Evolutionary conservation across 2,888 invertebrate species (phyloP).

Genomic region (Diaperis boleti): DNA sequence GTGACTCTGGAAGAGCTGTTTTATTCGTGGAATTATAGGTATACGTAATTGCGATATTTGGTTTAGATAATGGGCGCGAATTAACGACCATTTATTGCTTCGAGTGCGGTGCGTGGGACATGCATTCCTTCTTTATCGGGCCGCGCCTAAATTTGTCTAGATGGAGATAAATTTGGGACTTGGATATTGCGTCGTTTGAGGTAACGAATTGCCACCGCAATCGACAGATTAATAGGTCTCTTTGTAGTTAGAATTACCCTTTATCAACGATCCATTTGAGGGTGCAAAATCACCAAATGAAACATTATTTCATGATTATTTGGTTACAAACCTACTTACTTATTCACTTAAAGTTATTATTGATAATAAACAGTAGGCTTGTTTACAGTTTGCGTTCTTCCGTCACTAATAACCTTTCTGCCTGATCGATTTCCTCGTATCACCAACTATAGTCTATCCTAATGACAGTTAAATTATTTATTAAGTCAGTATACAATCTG

Average conservation of each 20-base stretch:
- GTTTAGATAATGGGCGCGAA: constrained; percentile 24
- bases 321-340: too few species aligned
- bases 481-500: constrained; percentile 56
- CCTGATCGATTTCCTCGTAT: constrained; percentile 22
- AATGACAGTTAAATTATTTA: constrained; percentile 55
- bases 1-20: constrained; percentile 5
- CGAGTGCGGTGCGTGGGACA: constrained; percentile 5
- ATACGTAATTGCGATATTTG: constrained; percentile 28
- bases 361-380: too few species aligned
- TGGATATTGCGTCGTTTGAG: neutral
- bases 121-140: constrained; percentile 20
- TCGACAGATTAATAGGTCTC: too few species aligned
- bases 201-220: too few species aligned
- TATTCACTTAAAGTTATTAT: too few species aligned
- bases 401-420: neutral
- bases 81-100: constrained; percentile 1
- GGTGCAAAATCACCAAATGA: too few species aligned
- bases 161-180: constrained; percentile 7
- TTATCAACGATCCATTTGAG: too few species aligned
- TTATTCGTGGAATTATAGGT: too few species aligned
- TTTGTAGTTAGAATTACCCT: too few species aligned
- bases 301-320: too few species aligned
- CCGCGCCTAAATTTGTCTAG: constrained; percentile 24
- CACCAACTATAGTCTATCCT: constrained; percentile 36
- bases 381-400: neutral